Evolutionary conservation across 2,888 invertebrate genomes (phyloP).

Genomic region (Rhagophthalmus giganteus): DNA sequence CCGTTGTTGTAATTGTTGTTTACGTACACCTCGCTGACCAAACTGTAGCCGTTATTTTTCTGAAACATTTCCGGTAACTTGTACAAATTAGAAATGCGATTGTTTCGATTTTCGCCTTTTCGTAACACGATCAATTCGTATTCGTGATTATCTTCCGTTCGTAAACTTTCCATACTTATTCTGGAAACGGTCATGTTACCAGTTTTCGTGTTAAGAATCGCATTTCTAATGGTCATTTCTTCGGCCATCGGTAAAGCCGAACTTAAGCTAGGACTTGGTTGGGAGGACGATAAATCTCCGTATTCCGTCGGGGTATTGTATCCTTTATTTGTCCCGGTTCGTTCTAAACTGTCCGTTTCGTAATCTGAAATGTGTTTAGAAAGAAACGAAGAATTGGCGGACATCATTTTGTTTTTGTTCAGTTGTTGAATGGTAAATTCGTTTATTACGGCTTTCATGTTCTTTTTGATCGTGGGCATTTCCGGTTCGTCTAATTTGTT

Average conservation of each 20-base stretch:
- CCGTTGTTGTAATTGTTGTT: slow-evolving; percentile 73
- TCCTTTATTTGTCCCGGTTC: slow-evolving; percentile 59
- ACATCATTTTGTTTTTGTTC: slow-evolving; percentile 14
- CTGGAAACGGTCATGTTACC: slow-evolving; percentile 60
- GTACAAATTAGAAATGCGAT: slow-evolving; percentile 51
- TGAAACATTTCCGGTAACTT: slow-evolving; percentile 59
- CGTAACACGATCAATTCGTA: slow-evolving; percentile 56
- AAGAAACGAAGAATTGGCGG: slow-evolving; percentile 15
- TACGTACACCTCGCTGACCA: slow-evolving; percentile 79
- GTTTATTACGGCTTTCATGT: slow-evolving; percentile 66
- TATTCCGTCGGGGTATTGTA: slow-evolving; percentile 65
- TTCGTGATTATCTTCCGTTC: slow-evolving; percentile 51
- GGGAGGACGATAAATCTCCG: slow-evolving; percentile 67
- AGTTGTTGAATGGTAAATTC: slow-evolving; percentile 51
- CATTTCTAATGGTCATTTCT: slow-evolving; percentile 78
- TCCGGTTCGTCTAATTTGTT: slow-evolving; percentile 42
- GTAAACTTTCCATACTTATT: slow-evolving; percentile 39
- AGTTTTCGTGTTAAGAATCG: slow-evolving; percentile 67
- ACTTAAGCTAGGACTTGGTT: slow-evolving; percentile 74
- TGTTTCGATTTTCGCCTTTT: slow-evolving; percentile 32
- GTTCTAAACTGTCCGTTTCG: slow-evolving; percentile 74
- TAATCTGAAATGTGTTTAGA: slow-evolving; percentile 57
- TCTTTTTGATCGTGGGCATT: slow-evolving; percentile 60
- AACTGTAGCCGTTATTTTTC: slow-evolving; percentile 62
- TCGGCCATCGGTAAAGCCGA: slow-evolving; percentile 77